Evolutionary conservation across 1,140 invertebrate species (phyloP).

Genomic region (Drosophila orosa): DNA sequence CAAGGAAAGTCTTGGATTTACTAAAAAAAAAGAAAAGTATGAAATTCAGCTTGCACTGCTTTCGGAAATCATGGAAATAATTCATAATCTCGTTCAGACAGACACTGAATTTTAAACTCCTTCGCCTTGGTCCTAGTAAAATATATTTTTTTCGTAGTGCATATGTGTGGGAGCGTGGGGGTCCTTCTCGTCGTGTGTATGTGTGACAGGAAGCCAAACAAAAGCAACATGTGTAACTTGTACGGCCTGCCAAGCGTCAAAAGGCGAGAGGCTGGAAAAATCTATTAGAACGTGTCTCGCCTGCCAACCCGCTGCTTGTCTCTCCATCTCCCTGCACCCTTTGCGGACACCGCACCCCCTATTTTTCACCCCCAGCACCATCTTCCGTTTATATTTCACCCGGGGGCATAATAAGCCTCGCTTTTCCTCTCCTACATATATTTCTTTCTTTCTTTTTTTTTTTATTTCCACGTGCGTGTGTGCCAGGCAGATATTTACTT

Average conservation of each 20-base stretch:
- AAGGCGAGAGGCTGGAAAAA: conserved; percentile 78
- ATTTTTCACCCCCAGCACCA: conserved; percentile 8
- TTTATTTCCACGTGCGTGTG: conserved; percentile 60
- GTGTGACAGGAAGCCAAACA: conserved; percentile 79
- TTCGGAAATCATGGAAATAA: too few species aligned
- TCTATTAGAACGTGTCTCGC: conserved; percentile 81
- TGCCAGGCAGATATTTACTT: conserved; percentile 74
- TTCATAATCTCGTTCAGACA: background rate
- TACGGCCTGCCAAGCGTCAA: conserved; percentile 64
- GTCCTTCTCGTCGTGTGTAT: conserved; percentile 18
- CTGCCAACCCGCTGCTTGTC: conserved; percentile 64
- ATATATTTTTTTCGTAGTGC: conserved; percentile 11
- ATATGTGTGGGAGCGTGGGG: conserved; percentile 6
- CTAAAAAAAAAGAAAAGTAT: background rate
- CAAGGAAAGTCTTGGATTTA: rapidly evolving
- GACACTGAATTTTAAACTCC: background rate
- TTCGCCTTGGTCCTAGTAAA: background rate
- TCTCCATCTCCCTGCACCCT: conserved; percentile 7
- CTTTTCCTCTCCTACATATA: conserved; percentile 18
- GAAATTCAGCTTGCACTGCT: background rate
- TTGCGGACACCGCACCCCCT: background rate
- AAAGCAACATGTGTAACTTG: conserved; percentile 82
- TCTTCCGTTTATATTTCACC: conserved; percentile 70
- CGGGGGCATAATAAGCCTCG: conserved; percentile 77
- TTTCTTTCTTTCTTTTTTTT: conserved; percentile 29